Base-by-base conservation (phyloP, 30 jellyfish, hydroid and myxozoan species). In the Aurelia aurita complex sp. Pacific region DNA sequence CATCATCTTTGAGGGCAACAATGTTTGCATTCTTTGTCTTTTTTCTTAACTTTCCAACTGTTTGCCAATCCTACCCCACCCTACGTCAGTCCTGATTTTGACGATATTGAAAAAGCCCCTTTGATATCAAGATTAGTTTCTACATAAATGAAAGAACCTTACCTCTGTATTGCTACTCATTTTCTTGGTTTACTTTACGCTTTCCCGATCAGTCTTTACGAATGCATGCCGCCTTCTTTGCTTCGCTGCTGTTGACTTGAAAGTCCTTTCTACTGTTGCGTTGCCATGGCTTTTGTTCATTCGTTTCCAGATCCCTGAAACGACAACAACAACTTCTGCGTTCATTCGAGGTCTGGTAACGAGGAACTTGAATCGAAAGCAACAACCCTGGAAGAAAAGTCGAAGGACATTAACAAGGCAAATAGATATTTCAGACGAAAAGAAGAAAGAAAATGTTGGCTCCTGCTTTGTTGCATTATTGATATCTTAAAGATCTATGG, bases 351-450 rank as follows among this genome's bases (percentile, higher is more conserved):
- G 68, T 23, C 83, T 81, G 90, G 90, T 81, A 81, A 81, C 83
- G 90, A 81, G 90, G 90, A 81, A 81, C 90, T 68, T 68, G 69
- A 80, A 64, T 46, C 57, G 57, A 46, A 5, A 5, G 15, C 57
- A 46, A 46, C 57, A 46, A 46, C 15, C 57, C 57, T 40, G 10
- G 9, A 40, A 40, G 52, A 6, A 9, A 5, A 46, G 57, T 6
- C 1, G 54, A 46, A 46, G 50, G 3, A 46, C 15, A 46, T 46
- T 1, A 46, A 9, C 14, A 0, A 46, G 52, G 14, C 57, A 46
- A 46, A 46, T 9, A 46, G 8, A 6, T 46, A 46, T 46, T 46
- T 9, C 57, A 46, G 57, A 46, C 57, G 57, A 46, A 46, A 46
- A 46, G 57, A 46, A 46, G 57, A 46, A 46, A 46, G 57, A 6